Conservation (phyloP, 2,888 invertebrate species). For the Erpobdella octoculata region DNA sequence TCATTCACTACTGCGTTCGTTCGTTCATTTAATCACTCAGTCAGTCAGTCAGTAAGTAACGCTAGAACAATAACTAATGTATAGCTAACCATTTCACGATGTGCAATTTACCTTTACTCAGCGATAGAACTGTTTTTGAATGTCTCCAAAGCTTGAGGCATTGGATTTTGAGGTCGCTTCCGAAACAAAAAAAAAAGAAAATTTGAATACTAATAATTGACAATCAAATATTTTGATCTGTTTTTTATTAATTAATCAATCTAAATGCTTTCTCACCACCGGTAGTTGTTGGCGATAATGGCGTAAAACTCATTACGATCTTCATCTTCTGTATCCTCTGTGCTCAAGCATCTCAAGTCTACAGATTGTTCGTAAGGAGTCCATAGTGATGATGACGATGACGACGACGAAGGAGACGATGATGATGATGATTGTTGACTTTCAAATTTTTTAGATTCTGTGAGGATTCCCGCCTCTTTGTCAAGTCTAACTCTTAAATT, state of each 20-base stretch:
- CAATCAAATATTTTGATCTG: background rate
- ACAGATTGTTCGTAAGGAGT: background rate
- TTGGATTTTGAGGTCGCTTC: background rate
- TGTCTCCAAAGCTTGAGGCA: background rate
- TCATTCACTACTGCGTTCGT: no score
- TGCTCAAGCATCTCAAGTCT: background rate
- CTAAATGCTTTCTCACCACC: background rate
- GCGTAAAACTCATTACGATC: background rate
- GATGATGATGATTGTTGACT: background rate
- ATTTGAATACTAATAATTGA: background rate
- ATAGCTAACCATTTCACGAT: background rate
- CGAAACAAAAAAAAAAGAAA: background rate
- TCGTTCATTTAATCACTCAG: no score
- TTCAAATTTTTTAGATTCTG: background rate
- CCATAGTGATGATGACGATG: background rate
- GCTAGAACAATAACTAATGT: background rate
- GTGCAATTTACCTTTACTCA: background rate
- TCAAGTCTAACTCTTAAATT: slow-evolving; percentile 37
- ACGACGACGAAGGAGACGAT: background rate
- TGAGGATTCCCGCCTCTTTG: slow-evolving; percentile 3
- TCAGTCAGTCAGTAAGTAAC: background rate
- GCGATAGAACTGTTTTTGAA: background rate
- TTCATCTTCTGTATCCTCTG: background rate
- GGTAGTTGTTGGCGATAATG: background rate
- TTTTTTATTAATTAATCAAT: background rate